phyloP scores from a whole-genome alignment of 2,797 vertebrate species.

The Sebastes miniatus region DNA sequence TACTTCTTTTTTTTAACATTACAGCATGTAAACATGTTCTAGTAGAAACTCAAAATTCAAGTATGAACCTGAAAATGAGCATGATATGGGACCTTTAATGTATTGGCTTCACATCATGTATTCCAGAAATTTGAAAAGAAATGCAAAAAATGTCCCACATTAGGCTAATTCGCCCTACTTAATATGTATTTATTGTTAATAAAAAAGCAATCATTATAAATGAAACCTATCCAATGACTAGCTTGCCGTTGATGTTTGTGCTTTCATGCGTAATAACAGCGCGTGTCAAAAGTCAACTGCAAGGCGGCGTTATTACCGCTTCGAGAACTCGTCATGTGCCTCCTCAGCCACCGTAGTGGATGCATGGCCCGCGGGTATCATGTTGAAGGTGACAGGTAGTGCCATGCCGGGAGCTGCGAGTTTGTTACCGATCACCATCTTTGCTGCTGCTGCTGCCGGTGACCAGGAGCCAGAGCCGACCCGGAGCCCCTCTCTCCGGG shows the following conservation, averaged over 20 bases:
- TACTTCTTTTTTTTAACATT: no score
- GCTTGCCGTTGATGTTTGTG: not conserved
- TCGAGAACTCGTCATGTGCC: conserved; percentile 28
- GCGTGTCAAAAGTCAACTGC: not conserved
- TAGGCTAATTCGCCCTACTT: not conserved
- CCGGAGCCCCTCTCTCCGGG: conserved; percentile 24
- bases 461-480: not conserved
- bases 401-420: conserved; percentile 41
- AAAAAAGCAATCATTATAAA: not conserved
- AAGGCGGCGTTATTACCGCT: not conserved
- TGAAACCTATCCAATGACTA: not conserved
- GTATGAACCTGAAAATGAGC: no score
- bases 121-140: no score
- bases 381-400: conserved; percentile 74
- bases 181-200: not conserved
- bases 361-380: conserved; percentile 36
- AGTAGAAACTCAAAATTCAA: no score
- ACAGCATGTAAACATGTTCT: no score
- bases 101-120: no score
- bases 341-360: conserved; percentile 58
- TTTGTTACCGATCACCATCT: conserved; percentile 37
- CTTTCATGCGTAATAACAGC: not conserved
- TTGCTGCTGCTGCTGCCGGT: conserved; percentile 25
- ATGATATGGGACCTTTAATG: no score
- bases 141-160: no score